These are phyloP conservation scores for Drosophila bocqueti DNA, from an alignment of 1,140 invertebrate genomes.

Conservation along the genomic window DNA sequence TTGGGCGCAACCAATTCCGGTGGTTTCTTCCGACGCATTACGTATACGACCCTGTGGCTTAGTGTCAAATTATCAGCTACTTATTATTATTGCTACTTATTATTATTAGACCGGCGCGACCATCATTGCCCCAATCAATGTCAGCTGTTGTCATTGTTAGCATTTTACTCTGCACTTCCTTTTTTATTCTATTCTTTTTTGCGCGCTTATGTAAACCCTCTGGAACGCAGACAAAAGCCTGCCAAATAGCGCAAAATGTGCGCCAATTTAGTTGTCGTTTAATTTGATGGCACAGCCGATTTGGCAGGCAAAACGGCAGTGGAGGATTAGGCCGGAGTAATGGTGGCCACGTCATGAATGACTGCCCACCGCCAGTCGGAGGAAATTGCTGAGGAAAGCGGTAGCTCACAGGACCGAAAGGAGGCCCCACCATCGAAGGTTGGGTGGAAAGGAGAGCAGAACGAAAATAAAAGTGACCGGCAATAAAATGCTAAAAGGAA, in stretches of 20 bases:
- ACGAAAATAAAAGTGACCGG: constrained; percentile 55
- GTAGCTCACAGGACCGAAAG: constrained; percentile 39
- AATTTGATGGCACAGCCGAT: constrained; percentile 71
- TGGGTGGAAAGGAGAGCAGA: neutral
- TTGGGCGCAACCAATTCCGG: constrained; percentile 7
- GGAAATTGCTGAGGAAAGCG: constrained; percentile 56
- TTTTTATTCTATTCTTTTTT: neutral
- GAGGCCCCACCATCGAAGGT: constrained; percentile 23
- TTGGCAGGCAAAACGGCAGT: constrained; percentile 64
- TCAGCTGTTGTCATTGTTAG: constrained; percentile 65
- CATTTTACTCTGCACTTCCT: constrained; percentile 25
- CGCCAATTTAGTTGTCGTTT: constrained; percentile 77
- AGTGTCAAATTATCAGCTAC: constrained; percentile 58
- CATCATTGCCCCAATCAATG: constrained; percentile 48
- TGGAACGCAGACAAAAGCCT: constrained; percentile 62
- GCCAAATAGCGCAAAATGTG: constrained; percentile 72
- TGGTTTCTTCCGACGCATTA: constrained; percentile 30
- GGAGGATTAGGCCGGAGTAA: constrained; percentile 38
- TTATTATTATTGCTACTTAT: constrained; percentile 41
- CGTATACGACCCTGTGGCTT: constrained; percentile 41
- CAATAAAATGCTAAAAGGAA: constrained; percentile 50
- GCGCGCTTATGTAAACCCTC: constrained; percentile 49
- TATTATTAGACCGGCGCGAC: constrained; percentile 37
- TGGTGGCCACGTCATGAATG: constrained; percentile 53
- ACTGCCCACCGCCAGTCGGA: constrained; percentile 18